Evolutionary conservation across 53 echinoderm and acorn worm species (phyloP), one percentile per base, ranked within the genome.

Genomic region (Hippasteria phrygiana): DNA sequence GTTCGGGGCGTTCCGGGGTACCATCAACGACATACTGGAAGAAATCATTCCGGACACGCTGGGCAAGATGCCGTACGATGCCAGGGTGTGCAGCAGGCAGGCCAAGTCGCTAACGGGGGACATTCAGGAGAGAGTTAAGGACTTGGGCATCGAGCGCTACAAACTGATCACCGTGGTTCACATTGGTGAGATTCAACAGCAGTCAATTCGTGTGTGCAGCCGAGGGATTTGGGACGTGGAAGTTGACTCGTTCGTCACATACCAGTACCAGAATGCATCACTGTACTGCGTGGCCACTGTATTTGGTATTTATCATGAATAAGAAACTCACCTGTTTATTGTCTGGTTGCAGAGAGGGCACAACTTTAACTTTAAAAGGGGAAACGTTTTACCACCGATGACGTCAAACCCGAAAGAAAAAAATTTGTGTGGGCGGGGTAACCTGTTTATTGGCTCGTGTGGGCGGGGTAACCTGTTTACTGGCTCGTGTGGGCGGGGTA

Each of bases 291-390:
- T 92, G 20, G 96, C 93, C 12, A 96, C 90, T 3, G 89, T 96
- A 20, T 96, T 91, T 72, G 96, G 93, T 24, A 88, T 93, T 62
- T 96, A 96, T 75, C 89, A 81, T 35, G 96, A 96, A 65, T 96
- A 72, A 94, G 2, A 40, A 17, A 11, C 13, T 7, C 9, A 43
- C 41, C n/a, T n/a, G n/a, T n/a, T n/a, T n/a, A n/a, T n/a, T n/a
- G n/a, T n/a, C n/a, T n/a, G n/a, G n/a, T n/a, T n/a, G n/a, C n/a
- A n/a, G n/a, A n/a, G n/a, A n/a, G n/a, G n/a, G n/a, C n/a, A n/a
- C n/a, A n/a, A 71, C 13, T 71, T 0, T 59, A 26, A 59, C 54
- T 16, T 59, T 51, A n/a, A n/a, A n/a, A n/a, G n/a, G n/a, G n/a
- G n/a, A n/a, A n/a, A n/a, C n/a, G n/a, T n/a, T n/a, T n/a, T n/a